phyloP scores from a whole-genome alignment of 1,140 invertebrate species.

The Grapholita molesta region DNA sequence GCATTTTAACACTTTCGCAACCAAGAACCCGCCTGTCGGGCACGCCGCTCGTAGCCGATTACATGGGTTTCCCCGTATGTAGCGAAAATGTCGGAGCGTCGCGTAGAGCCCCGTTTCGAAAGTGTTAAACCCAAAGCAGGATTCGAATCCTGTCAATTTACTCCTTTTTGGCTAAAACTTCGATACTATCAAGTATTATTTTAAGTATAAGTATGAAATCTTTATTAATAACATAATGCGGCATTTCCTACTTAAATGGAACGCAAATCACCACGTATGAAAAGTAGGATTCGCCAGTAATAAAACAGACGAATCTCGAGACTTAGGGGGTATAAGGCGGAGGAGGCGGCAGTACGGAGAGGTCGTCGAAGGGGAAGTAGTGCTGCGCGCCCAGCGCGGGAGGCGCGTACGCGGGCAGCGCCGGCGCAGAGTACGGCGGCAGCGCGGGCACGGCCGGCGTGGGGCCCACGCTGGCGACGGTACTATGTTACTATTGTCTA shows the following conservation, averaged over 20 bases:
- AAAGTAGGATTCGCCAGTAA: not conserved
- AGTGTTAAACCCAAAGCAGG: too few species aligned
- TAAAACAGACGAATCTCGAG: not conserved
- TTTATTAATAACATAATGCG: not conserved
- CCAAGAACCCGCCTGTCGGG: too few species aligned
- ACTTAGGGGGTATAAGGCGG: constrained; percentile 77
- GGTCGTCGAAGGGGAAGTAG: constrained; percentile 73
- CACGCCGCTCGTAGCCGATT: too few species aligned
- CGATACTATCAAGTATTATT: not conserved
- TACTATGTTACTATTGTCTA: not conserved
- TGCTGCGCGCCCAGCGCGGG: constrained; percentile 67
- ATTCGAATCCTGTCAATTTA: too few species aligned
- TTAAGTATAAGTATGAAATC: not conserved
- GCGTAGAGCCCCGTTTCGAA: too few species aligned
- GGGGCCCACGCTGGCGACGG: constrained; percentile 42
- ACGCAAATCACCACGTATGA: not conserved
- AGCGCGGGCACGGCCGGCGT: constrained; percentile 60
- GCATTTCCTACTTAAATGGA: not conserved
- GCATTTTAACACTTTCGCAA: too few species aligned
- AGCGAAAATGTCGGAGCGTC: too few species aligned
- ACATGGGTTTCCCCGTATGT: too few species aligned
- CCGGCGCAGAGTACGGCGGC: constrained; percentile 55
- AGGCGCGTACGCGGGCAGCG: constrained; percentile 54
- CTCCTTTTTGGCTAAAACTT: not conserved
- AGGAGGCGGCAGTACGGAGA: constrained; percentile 70